Conservation (phyloP, 2,888 invertebrate genomes). For the Diadegma fenestrale region DNA sequence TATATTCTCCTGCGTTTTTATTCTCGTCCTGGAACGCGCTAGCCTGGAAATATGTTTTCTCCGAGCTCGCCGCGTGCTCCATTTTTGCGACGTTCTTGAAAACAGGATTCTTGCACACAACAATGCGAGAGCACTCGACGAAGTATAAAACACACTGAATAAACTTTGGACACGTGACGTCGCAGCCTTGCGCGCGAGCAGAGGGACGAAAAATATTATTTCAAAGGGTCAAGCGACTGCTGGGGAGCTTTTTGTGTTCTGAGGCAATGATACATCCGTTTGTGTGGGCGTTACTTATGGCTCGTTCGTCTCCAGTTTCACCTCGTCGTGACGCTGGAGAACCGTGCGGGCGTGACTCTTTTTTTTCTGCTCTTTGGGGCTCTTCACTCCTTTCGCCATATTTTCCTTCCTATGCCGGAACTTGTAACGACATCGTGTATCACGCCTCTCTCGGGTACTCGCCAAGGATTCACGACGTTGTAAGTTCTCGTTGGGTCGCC, state of each 20-base stretch:
- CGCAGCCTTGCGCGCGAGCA: not conserved
- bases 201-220: not conserved
- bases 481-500: conserved; percentile 18
- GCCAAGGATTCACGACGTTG: conserved; percentile 45
- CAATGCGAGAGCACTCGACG: conserved; percentile 38
- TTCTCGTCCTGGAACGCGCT: not conserved
- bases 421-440: conserved; percentile 68
- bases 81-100: conserved; percentile 33
- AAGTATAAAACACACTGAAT: conserved; percentile 2
- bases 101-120: conserved; percentile 23
- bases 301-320: not conserved
- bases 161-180: conserved; percentile 22
- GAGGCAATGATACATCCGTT: not conserved
- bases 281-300: not conserved
- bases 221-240: not conserved
- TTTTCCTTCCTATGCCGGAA: conserved; percentile 38
- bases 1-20: not conserved
- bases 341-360: not conserved
- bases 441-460: conserved; percentile 45
- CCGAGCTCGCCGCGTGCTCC: conserved; percentile 22
- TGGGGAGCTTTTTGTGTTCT: not conserved
- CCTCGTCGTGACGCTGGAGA: not conserved
- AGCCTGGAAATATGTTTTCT: not conserved
- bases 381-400: not conserved
- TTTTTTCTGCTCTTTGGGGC: not conserved